phyloP scores from a whole-genome alignment of 35 echinoderm and acorn worm species.

The Holothuria glaberrima region DNA sequence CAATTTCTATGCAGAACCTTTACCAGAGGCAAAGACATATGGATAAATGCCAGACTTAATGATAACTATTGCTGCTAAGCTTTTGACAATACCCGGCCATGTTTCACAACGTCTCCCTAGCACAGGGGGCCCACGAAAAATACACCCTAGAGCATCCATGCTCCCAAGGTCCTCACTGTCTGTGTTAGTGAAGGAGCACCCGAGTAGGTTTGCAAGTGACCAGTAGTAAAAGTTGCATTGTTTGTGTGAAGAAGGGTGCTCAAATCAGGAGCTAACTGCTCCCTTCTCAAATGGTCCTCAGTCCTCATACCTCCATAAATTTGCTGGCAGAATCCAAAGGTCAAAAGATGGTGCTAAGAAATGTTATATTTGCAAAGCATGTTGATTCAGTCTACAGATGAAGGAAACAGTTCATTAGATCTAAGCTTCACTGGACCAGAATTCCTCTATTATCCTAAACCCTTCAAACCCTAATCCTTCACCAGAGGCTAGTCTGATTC shows the following conservation, averaged over 20 bases:
- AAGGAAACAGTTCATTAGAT: no score
- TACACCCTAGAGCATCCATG: constrained; percentile 31
- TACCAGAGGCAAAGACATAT: constrained; percentile 4
- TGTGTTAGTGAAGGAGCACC: constrained; percentile 3
- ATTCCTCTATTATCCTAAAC: no score
- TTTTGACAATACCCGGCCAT: neutral
- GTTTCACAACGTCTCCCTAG: constrained; percentile 36
- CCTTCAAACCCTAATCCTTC: no score
- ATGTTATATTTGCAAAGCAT: neutral
- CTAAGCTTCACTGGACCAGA: no score
- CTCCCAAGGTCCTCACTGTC: constrained; percentile 1
- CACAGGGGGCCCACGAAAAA: constrained; percentile 34
- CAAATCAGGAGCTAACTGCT: neutral
- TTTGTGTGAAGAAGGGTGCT: neutral
- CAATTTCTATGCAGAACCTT: neutral
- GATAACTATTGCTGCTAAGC: neutral
- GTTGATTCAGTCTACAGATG: neutral
- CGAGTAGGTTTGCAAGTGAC: constrained; percentile 3
- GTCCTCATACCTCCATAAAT: neutral
- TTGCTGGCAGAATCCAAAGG: neutral
- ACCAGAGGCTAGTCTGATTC: no score
- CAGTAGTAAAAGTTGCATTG: neutral
- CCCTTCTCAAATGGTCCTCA: neutral
- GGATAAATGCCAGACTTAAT: constrained; percentile 19
- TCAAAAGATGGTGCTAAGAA: neutral